phyloP scores from a whole-genome alignment of 1,140 invertebrate genomes.

The Heliconius melpomene region DNA sequence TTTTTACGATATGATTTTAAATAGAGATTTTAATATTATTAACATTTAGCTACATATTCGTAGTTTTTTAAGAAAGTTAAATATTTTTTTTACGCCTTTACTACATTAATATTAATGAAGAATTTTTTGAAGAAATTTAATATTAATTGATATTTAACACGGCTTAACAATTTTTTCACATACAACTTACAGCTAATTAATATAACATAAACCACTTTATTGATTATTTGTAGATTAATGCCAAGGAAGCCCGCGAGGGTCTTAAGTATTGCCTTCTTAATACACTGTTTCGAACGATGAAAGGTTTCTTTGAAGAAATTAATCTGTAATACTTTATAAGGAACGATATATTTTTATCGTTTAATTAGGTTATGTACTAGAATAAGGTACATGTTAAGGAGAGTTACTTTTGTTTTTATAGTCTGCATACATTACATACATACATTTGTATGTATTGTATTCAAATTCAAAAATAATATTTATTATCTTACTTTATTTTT shows the following conservation, averaged over 20 bases:
- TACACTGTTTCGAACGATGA: constrained; percentile 30
- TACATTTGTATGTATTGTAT: not conserved
- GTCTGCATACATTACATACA: too few species aligned
- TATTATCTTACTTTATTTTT: too few species aligned
- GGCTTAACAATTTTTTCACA: not conserved
- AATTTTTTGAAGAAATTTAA: too few species aligned
- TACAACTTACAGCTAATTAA: not conserved
- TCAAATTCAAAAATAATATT: too few species aligned
- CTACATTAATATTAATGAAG: too few species aligned
- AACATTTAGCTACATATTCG: too few species aligned
- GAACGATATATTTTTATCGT: not conserved
- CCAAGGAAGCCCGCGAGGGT: constrained; percentile 32
- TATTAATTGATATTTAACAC: not conserved
- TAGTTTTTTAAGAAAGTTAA: too few species aligned
- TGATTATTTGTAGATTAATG: constrained; percentile 36
- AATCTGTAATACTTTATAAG: constrained; percentile 20
- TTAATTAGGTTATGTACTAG: not conserved
- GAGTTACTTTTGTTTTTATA: not conserved
- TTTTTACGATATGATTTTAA: too few species aligned
- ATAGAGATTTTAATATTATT: too few species aligned
- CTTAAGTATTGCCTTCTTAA: constrained; percentile 31
- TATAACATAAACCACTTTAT: constrained; percentile 33
- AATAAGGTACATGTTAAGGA: not conserved
- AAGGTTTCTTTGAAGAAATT: constrained; percentile 37
- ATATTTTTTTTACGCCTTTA: too few species aligned